These are phyloP conservation scores for Mormyrops boulengeri DNA, from an alignment of 2,797 vertebrate genomes.

Conservation along the genomic window DNA sequence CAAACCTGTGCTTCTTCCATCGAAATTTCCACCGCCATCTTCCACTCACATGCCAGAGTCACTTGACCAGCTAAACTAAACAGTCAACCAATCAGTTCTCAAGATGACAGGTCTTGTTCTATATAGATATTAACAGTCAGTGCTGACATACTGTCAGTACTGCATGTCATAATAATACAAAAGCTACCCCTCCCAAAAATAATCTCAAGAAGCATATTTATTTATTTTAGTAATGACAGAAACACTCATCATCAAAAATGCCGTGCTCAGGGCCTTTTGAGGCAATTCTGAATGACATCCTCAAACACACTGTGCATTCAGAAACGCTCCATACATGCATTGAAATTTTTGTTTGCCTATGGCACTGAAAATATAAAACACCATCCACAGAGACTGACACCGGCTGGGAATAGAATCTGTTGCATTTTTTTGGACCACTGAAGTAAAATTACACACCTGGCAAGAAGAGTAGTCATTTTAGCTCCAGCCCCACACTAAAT, in stretches of 20 bases:
- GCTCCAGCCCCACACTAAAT: conserved; percentile 8
- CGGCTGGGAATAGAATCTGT: not conserved
- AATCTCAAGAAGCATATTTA: not conserved
- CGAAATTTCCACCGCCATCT: not conserved
- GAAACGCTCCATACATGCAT: not conserved
- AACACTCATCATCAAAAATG: not conserved
- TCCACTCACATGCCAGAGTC: not conserved
- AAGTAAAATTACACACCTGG: not conserved
- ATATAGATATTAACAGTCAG: not conserved
- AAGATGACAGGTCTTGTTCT: not conserved
- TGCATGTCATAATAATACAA: not conserved
- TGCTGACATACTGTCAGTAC: not conserved
- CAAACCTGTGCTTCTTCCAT: not conserved
- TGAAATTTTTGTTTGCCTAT: not conserved
- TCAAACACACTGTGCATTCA: not conserved
- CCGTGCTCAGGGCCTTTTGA: not conserved
- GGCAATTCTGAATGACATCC: not conserved
- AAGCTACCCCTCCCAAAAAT: not conserved
- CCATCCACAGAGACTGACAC: not conserved
- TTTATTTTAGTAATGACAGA: not conserved
- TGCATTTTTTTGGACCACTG: not conserved
- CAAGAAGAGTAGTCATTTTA: conserved; percentile 3
- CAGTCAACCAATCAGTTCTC: not conserved
- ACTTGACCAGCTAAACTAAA: not conserved
- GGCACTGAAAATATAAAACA: not conserved